These are phyloP conservation scores for Sinella curviseta DNA, from an alignment of 1,140 invertebrate genomes.

Conservation along the genomic window DNA sequence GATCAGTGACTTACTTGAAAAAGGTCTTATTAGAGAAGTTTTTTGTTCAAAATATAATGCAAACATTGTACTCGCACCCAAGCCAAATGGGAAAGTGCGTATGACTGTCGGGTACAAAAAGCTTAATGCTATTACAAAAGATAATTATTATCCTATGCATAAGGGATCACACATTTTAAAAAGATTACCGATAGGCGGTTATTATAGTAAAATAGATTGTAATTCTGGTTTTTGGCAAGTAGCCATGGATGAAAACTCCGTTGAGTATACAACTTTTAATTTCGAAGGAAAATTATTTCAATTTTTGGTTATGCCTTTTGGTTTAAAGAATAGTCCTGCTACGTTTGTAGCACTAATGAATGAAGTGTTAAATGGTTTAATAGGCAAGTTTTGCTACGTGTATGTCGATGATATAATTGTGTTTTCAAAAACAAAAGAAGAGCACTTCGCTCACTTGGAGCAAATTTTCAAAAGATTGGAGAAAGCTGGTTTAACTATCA, in stretches of 20 bases:
- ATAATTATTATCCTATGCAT: conserved; percentile 39
- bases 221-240: conserved; percentile 55
- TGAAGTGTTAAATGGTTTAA: conserved; percentile 47
- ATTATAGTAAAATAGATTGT: conserved; percentile 49
- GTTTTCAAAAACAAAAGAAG: conserved; percentile 52
- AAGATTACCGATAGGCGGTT: conserved; percentile 23
- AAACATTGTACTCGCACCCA: conserved; percentile 32
- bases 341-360: conserved; percentile 55
- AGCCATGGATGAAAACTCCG: conserved; percentile 50
- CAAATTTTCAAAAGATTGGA: conserved; percentile 53
- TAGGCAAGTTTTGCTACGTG: conserved; percentile 39
- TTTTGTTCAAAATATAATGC: conserved; percentile 25
- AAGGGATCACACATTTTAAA: conserved; percentile 31
- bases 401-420: conserved; percentile 60
- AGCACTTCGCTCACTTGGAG: conserved; percentile 54
- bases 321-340: conserved; percentile 53
- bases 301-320: conserved; percentile 54
- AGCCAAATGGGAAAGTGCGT: conserved; percentile 25
- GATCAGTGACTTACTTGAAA: conserved; percentile 28
- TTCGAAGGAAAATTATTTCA: conserved; percentile 50
- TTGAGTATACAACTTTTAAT: conserved; percentile 56
- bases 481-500: conserved; percentile 56
- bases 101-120: conserved; percentile 28
- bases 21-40: conserved; percentile 29
- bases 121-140: conserved; percentile 30